Conservation (phyloP, 2,797 vertebrate species). For the Malurus splendens region DNA sequence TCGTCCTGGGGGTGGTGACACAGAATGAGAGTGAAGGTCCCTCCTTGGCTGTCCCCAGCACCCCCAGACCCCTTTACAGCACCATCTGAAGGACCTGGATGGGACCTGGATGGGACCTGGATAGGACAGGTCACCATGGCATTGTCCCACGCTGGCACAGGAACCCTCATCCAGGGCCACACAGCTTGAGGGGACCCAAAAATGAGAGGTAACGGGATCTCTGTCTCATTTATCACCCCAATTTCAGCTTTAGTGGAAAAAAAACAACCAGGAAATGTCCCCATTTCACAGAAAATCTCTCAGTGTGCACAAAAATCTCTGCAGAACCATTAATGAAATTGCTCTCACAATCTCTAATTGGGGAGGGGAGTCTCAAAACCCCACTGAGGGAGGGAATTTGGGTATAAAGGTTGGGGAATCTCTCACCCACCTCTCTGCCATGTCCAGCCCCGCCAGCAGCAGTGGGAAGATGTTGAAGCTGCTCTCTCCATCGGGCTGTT, state of each 20-base stretch:
- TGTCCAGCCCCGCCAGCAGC: constrained; percentile 84
- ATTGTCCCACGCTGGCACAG: fast-evolving
- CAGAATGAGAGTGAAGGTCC: background rate
- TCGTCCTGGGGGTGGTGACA: constrained; percentile 71
- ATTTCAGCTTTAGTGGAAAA: background rate
- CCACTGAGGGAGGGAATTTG: fast-evolving
- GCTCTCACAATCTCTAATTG: background rate
- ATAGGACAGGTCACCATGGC: fast-evolving
- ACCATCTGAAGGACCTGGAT: fast-evolving
- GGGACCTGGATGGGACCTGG: fast-evolving
- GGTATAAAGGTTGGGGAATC: no score
- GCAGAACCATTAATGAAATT: fast-evolving
- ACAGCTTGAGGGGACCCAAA: background rate
- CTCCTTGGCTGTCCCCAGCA: background rate
- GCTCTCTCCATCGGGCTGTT: constrained; percentile 77
- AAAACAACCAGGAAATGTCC: background rate
- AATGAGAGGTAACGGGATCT: background rate
- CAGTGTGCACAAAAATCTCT: fast-evolving
- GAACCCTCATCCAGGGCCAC: background rate
- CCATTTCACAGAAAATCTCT: fast-evolving
- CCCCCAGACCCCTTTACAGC: background rate
- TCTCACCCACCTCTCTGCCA: constrained; percentile 78
- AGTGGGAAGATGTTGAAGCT: constrained; percentile 89
- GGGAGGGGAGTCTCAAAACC: background rate
- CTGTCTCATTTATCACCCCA: background rate